Evolutionary conservation across 1,140 invertebrate genomes (phyloP).

Genomic region (Hycleus cichorii): DNA sequence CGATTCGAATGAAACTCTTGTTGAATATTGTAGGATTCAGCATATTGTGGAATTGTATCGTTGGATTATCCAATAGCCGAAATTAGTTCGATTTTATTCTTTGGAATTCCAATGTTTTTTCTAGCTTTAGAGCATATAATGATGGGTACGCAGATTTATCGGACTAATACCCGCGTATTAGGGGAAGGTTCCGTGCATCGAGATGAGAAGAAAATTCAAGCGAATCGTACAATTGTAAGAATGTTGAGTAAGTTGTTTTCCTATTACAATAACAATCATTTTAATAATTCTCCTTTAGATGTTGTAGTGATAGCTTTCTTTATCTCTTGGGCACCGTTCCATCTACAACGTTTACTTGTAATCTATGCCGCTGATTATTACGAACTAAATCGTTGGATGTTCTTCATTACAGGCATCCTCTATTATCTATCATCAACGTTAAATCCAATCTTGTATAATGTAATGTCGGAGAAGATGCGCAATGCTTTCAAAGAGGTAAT

Average conservation of each 20-base stretch:
- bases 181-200: slow-evolving; percentile 54
- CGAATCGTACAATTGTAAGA: slow-evolving; percentile 65
- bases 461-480: slow-evolving; percentile 82
- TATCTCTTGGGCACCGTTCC: slow-evolving; percentile 95
- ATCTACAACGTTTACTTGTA: slow-evolving; percentile 77
- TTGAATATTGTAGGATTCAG: slow-evolving; percentile 51
- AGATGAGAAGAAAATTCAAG: slow-evolving; percentile 56
- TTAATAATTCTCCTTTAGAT: slow-evolving; percentile 49
- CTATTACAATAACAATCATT: neutral
- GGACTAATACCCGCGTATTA: slow-evolving; percentile 34
- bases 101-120: slow-evolving; percentile 71
- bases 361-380: slow-evolving; percentile 53
- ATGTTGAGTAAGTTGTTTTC: slow-evolving; percentile 64
- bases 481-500: slow-evolving; percentile 61
- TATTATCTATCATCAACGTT: slow-evolving; percentile 86
- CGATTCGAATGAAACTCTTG: neutral
- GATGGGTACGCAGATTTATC: slow-evolving; percentile 66
- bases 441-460: slow-evolving; percentile 86
- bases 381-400: slow-evolving; percentile 70
- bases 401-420: slow-evolving; percentile 68
- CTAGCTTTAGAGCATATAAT: slow-evolving; percentile 69
- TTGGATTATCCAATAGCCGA: slow-evolving; percentile 66
- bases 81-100: slow-evolving; percentile 74
- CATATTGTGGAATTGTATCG: slow-evolving; percentile 66
- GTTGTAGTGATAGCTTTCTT: slow-evolving; percentile 96